These are phyloP conservation scores for Jordanella pulchra DNA, from an alignment of 2,797 vertebrate genomes.

Conservation along the genomic window DNA sequence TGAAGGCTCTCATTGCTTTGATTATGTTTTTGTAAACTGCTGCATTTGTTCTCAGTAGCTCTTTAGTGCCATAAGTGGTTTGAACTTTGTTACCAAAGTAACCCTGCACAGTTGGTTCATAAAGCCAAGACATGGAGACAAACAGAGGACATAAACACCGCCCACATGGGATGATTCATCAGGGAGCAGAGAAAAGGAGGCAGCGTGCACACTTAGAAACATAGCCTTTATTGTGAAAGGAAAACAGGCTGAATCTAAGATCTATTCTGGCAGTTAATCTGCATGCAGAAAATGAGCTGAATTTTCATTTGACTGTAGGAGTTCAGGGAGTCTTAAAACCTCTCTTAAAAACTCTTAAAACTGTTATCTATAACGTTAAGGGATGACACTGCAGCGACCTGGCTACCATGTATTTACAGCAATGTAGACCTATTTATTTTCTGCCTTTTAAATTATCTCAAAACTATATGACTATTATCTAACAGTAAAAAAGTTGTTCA, in stretches of 20 bases:
- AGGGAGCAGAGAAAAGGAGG: conserved; percentile 20
- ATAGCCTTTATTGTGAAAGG: conserved; percentile 10
- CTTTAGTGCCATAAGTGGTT: conserved; percentile 14
- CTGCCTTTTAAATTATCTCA: not conserved
- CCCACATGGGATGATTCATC: conserved; percentile 55
- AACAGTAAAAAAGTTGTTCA: not conserved
- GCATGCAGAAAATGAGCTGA: conserved; percentile 12
- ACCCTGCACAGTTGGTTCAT: conserved; percentile 30
- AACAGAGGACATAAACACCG: conserved; percentile 48
- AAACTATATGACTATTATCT: not conserved
- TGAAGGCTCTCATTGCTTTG: conserved; percentile 28
- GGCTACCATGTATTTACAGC: conserved; percentile 4
- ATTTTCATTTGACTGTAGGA: conserved; percentile 21
- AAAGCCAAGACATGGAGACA: conserved; percentile 30
- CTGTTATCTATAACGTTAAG: conserved; percentile 36
- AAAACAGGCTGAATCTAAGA: conserved; percentile 13
- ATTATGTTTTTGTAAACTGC: conserved; percentile 16
- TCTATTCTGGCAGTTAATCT: conserved; percentile 21
- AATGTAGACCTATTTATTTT: not conserved
- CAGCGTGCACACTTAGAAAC: conserved; percentile 25
- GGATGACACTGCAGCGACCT: conserved; percentile 26
- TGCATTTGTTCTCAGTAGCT: conserved; percentile 27
- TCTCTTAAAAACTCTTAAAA: conserved; percentile 33
- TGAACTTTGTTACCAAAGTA: conserved; percentile 58
- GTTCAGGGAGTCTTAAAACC: conserved; percentile 16